Percentiles rank a stretch among this genome's conserved stretches.
Evolutionary conservation across 2,113 vertebrate species (phyloP).

Genomic region (Pseudopodoces humilis): DNA sequence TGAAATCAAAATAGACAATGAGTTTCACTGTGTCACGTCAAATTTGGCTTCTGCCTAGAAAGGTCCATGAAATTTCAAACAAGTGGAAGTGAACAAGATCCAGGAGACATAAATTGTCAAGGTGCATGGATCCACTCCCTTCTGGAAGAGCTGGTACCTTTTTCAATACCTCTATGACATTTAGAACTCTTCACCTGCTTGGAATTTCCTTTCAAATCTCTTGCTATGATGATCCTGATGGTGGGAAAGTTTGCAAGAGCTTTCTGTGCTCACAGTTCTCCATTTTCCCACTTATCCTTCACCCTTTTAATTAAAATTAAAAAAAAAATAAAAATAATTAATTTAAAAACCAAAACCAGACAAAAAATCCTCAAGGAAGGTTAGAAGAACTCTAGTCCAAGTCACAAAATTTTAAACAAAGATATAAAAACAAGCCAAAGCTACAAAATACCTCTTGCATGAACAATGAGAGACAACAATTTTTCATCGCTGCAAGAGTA

Average conservation of each 20-base stretch:
- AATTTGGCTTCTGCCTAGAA: not conserved
- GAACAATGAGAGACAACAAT: not conserved
- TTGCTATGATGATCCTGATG: not conserved
- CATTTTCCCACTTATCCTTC: not conserved
- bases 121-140: not conserved
- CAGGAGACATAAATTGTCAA: not conserved
- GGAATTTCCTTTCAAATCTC: not conserved
- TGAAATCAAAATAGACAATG: not conserved
- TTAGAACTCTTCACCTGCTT: not conserved
- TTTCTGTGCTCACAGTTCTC: not conserved
- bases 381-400: not conserved
- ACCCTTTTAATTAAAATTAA: not conserved
- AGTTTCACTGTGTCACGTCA: not conserved
- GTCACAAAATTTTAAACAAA: not conserved
- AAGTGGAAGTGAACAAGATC: not conserved
- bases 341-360: not conserved
- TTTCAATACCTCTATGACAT: not conserved
- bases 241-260: not conserved
- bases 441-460: not conserved
- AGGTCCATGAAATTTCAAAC: not conserved
- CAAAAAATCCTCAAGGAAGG: not conserved
- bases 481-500: not conserved
- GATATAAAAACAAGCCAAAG: accelerated
- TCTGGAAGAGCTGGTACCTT: not conserved
- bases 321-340: not conserved